phyloP scores from a whole-genome alignment of 1,140 invertebrate genomes.

The Bacillus rossius region DNA sequence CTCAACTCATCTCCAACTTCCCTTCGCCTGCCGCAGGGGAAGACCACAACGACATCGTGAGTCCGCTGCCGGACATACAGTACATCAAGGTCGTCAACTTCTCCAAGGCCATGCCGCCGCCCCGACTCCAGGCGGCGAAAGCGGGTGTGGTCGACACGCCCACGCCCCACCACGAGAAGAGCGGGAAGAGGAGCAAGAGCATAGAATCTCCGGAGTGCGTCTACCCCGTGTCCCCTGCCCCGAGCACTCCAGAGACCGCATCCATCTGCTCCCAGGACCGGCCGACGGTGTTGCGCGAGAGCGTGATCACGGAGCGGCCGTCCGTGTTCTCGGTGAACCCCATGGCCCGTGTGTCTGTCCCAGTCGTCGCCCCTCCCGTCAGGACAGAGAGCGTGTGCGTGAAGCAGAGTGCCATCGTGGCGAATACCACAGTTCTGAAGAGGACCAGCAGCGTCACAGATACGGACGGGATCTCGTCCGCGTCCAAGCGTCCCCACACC shows the following conservation, averaged over 20 bases:
- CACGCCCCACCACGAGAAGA: background rate
- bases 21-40: slow-evolving; percentile 38
- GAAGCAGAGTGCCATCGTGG: no score
- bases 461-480: background rate
- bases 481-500: slow-evolving; percentile 1
- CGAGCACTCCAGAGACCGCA: background rate
- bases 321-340: background rate
- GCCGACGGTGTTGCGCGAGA: background rate
- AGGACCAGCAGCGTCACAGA: background rate
- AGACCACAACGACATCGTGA: slow-evolving; percentile 30
- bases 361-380: no score
- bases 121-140: slow-evolving; percentile 32
- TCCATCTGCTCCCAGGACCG: background rate
- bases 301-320: background rate
- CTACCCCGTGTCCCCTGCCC: background rate
- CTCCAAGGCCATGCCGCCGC: slow-evolving; percentile 37
- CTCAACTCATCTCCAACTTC: slow-evolving; percentile 59
- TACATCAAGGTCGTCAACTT: slow-evolving; percentile 37
- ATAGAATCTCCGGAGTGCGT: no score
- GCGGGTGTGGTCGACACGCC: slow-evolving; percentile 22
- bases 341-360: no score
- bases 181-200: background rate
- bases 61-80: slow-evolving; percentile 33
- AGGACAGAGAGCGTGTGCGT: no score
- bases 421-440: background rate